Evolutionary conservation across 1,140 invertebrate genomes (phyloP), one percentile per base, ranked within the genome.

Genomic region (Ceratoteleas bidentatus): DNA sequence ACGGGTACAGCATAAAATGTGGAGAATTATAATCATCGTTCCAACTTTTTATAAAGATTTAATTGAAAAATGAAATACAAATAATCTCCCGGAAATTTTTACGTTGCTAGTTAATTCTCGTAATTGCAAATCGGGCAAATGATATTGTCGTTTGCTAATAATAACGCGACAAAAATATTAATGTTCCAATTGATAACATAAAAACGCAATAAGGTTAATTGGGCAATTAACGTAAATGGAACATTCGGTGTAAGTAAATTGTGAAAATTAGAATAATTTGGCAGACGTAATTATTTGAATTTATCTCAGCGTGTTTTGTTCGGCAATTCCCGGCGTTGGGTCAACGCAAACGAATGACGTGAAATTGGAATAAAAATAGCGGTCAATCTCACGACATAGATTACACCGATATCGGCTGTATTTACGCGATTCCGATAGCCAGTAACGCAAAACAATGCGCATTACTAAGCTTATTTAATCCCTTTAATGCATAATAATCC

Each of bases 231-330:
- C n/a, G 54, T 75, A 45, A 43, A 68, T 62, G 50, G 34, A 24
- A 24, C 34, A 50, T 6, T 53, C 6, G 47, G 7, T 43, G 52
- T 64, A 73, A 75, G 43, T 60, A 66, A 64, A 66, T 65, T 74
- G 53, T 52, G 50, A 52, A 68, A 77, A 68, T 77, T 77, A 69
- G 57, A 56, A 69, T 69, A 77, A 69, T 69, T 77, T 62, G 58
- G 54, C 56, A 38, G 43, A 9, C 5, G 61, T 65, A 76, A 76
- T 76, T 69, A 38, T 33, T 34, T 15, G 36, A 76, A 68, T 68
- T 69, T 65, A 47, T 76, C 64, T 76, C 24, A 69, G 24, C 66
- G 38, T 70, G 13, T 54, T 69, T 66, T 13, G 36, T 58, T 6
- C 32, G 47, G 57, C 49, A 69, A 69, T 69, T 69, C 32, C 54